A percentile compares a stretch with the other conserved stretches of the same genome.
Conservation (phyloP, 1,140 invertebrate species). For the Apis laboriosa region DNA sequence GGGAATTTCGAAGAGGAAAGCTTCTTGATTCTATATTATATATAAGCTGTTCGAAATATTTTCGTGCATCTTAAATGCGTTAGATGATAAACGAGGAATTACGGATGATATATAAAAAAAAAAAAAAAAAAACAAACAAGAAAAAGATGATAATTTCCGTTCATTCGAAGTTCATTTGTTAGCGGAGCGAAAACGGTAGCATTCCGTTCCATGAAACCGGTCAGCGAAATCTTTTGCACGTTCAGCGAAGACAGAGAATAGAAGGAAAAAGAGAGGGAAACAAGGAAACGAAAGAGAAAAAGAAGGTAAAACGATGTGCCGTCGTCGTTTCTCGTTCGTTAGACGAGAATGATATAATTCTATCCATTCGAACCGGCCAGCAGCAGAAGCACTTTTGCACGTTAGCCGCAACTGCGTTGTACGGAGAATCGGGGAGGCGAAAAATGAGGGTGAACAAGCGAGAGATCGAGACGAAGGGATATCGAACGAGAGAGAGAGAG, state of each 20-base stretch:
- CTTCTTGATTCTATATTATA: not conserved
- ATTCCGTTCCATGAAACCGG: constrained; percentile 6
- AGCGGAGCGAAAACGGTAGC: constrained; percentile 15
- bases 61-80: not conserved
- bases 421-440: not conserved
- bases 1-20: not conserved
- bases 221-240: constrained; percentile 30
- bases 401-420: constrained; percentile 12
- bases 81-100: not conserved
- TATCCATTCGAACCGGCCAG: constrained; percentile 22
- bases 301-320: not conserved
- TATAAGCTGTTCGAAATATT: not conserved
- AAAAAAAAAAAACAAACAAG: not conserved
- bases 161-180: constrained; percentile 4
- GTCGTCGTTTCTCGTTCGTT: constrained; percentile 13
- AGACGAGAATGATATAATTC: constrained; percentile 32
- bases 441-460: constrained; percentile 23
- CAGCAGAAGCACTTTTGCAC: constrained; percentile 37
- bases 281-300: not conserved
- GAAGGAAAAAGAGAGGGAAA: not conserved
- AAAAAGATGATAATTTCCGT: constrained; percentile 1
- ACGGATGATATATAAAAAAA: too few relatives aligned
- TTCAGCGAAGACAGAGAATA: constrained; percentile 22
- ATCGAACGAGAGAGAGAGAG: constrained; percentile 3
- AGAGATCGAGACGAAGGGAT: not conserved